Base-by-base conservation (phyloP, 2,888 invertebrate species). In the Eupithecia pulchellata region DNA sequence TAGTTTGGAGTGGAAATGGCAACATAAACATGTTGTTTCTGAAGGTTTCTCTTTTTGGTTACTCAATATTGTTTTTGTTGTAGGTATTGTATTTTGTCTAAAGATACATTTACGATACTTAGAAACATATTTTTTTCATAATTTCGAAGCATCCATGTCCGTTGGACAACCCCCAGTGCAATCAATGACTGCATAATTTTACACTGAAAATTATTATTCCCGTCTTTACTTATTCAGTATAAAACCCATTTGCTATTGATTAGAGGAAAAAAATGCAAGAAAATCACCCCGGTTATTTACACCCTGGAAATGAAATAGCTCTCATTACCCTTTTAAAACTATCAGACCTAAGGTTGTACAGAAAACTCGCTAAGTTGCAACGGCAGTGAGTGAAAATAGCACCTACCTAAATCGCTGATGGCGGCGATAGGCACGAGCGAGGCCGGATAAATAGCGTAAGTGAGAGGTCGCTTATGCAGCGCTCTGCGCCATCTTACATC, bases 401-500 rank as follows among this genome's bases (percentile, higher is more conserved):
- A 13, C 25, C 52, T 52, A 52, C 52, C 52, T 57, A 57, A 29
- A 57, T 47, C 39, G 66, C 29, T 42, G 36, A 66, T 58, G 61
- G 30, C 11, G 52, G 27, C 55, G 65, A 65, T 65, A 57, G 55
- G 55, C 64, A 64, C 64, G 64, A 25, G 25, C 57, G 65, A 14
- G 9, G n/a, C 34, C 17, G 64, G 64, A 64, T 64, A 55, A 64
- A 69, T 69, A 69, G 47, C 60, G 29, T 61, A 65, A 65, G 55
- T 36, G 65, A 65, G 57, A 65, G 57, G 65, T 65, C 57, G 36
- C 65, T 65, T 65, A 65, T 25, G 65, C 65, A 55, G 39, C 9
- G 11, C 64, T n/a, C 32, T n/a, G 29, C 42, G 42, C 60, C 32
- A 30, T n/a, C 29, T 60, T 60, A 11, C 60, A 17, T 60, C 60